These are phyloP conservation scores for Melangyna quadrimaculata DNA, from an alignment of 2,888 invertebrate genomes.

Conservation along the genomic window DNA sequence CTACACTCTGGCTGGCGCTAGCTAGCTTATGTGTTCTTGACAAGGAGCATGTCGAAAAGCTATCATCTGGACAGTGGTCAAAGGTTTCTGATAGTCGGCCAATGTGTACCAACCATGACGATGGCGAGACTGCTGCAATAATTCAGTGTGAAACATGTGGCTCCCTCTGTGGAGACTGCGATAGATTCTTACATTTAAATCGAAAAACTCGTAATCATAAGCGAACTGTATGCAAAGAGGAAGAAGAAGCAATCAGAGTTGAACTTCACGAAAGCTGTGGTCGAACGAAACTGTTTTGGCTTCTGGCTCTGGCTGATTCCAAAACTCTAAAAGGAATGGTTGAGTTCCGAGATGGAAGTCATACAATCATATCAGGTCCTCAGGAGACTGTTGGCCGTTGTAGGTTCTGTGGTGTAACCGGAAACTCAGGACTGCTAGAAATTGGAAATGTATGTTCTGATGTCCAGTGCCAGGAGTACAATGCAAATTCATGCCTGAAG, in stretches of 20 bases:
- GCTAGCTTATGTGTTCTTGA: conserved; percentile 96
- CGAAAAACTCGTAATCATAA: conserved; percentile 92
- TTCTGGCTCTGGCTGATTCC: conserved; percentile 95
- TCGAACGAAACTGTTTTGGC: conserved; percentile 96
- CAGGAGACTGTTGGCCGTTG: conserved; percentile 87
- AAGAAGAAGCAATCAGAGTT: conserved; percentile 96
- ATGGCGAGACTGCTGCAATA: conserved; percentile 94
- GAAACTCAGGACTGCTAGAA: conserved; percentile 91
- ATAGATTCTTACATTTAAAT: conserved; percentile 96
- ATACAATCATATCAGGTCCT: conserved; percentile 81
- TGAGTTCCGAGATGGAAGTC: conserved; percentile 91
- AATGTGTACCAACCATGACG: conserved; percentile 97
- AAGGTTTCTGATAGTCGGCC: conserved; percentile 85
- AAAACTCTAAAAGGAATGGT: conserved; percentile 94
- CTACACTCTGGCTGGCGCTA: conserved; percentile 94
- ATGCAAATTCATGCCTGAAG: conserved; percentile 88
- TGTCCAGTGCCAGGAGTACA: conserved; percentile 92
- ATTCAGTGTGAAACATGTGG: conserved; percentile 96
- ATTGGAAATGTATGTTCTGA: conserved; percentile 97
- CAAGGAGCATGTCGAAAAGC: conserved; percentile 92
- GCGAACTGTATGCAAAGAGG: conserved; percentile 92
- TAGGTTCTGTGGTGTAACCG: conserved; percentile 94
- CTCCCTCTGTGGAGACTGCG: conserved; percentile 97
- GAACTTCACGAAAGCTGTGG: conserved; percentile 99
- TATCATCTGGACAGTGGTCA: conserved; percentile 91